These are phyloP conservation scores for Scaptomyza montana DNA, from an alignment of 1,140 invertebrate genomes.

Conservation along the genomic window DNA sequence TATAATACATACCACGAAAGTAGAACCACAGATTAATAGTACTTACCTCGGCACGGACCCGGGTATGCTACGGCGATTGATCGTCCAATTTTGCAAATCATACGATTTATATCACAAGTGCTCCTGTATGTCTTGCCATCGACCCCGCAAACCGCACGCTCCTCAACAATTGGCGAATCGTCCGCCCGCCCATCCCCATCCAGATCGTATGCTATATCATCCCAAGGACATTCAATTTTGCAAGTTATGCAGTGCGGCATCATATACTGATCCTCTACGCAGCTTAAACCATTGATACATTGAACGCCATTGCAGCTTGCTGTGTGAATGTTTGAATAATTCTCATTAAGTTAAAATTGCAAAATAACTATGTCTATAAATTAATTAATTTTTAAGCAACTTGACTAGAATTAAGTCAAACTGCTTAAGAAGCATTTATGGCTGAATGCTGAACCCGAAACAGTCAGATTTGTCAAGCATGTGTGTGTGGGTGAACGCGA, in stretches of 20 bases:
- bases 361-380: not conserved
- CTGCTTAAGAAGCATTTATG: too few relatives aligned
- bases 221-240: conserved; percentile 87
- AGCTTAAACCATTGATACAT: conserved; percentile 92
- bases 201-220: conserved; percentile 44
- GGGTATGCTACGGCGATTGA: conserved; percentile 94
- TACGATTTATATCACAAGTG: conserved; percentile 92
- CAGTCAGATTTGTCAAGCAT: too few relatives aligned
- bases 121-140: conserved; percentile 94
- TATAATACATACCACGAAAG: not conserved
- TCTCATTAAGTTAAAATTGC: not conserved
- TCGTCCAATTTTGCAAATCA: conserved; percentile 91
- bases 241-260: conserved; percentile 93
- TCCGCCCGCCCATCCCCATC: conserved; percentile 76
- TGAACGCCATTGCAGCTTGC: conserved; percentile 91
- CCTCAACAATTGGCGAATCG: conserved; percentile 52
- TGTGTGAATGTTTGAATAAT: conserved; percentile 76
- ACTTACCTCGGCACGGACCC: conserved; percentile 91
- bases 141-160: conserved; percentile 91
- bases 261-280: conserved; percentile 93
- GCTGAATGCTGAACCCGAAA: too few relatives aligned
- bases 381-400: not conserved
- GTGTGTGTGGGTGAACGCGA: too few relatives aligned
- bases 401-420: too few relatives aligned
- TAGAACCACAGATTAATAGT: not conserved